A percentile compares a stretch with the other conserved stretches of the same genome.
Conservation (phyloP, 2,797 vertebrate species). For the Danio albolineatus region DNA sequence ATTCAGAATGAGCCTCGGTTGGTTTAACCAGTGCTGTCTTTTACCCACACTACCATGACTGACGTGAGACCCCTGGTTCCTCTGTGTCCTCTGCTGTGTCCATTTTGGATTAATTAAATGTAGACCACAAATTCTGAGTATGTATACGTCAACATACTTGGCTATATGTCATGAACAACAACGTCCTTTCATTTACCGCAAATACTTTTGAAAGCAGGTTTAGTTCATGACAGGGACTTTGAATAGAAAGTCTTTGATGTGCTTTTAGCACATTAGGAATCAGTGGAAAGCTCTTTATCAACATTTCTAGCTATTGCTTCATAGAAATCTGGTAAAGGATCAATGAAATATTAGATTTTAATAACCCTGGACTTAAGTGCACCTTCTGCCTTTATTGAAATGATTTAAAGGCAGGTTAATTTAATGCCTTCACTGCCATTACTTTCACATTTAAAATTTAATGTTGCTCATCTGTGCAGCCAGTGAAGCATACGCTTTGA, state of each 20-base stretch:
- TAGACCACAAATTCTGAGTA: too few relatives aligned
- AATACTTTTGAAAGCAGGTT: constrained; percentile 26
- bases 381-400: constrained; percentile 42
- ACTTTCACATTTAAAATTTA: not conserved
- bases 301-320: constrained; percentile 30
- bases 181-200: not conserved
- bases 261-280: constrained; percentile 22
- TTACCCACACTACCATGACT: too few relatives aligned
- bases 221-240: constrained; percentile 11
- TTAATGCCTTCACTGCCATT: not conserved
- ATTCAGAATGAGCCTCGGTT: too few relatives aligned
- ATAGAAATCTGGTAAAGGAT: constrained; percentile 8
- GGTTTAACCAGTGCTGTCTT: too few relatives aligned
- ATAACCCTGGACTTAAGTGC: constrained; percentile 24
- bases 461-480: not conserved
- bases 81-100: too few relatives aligned
- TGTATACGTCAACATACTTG: too few relatives aligned
- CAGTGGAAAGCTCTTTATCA: not conserved
- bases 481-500: constrained; percentile 68
- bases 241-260: constrained; percentile 22
- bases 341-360: constrained; percentile 6
- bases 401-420: constrained; percentile 41
- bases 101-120: too few relatives aligned
- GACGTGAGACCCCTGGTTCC: too few relatives aligned
- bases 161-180: too few relatives aligned